Conservation (phyloP, 2,797 vertebrate genomes). For the Characodon lateralis region DNA sequence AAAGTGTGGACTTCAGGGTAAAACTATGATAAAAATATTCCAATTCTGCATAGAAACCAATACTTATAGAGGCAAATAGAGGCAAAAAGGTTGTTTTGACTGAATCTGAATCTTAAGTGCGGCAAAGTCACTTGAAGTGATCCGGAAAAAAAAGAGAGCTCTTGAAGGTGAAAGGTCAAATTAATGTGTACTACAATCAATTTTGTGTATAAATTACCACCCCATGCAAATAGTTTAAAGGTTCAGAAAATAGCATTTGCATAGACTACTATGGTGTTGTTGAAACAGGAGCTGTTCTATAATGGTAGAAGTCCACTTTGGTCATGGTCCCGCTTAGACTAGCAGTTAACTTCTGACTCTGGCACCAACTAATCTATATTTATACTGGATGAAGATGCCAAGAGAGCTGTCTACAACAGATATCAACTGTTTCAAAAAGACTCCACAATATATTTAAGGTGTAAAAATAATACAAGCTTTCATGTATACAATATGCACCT, state of each 20-base stretch:
- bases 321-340: too few species aligned
- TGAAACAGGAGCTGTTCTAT: too few species aligned
- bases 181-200: background rate
- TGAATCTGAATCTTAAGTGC: background rate
- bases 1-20: too few species aligned
- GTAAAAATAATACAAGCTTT: conserved; percentile 43
- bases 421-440: background rate
- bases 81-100: background rate
- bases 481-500: conserved; percentile 43
- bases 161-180: background rate
- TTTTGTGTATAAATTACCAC: background rate
- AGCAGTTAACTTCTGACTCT: too few species aligned
- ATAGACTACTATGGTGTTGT: too few species aligned
- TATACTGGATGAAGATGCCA: background rate
- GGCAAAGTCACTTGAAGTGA: background rate
- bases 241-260: too few species aligned
- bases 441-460: background rate
- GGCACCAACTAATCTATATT: background rate
- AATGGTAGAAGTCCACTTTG: too few species aligned
- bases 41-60: too few species aligned
- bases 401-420: background rate
- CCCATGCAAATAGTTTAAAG: too few species aligned
- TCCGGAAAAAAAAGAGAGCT: background rate
- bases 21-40: too few species aligned
- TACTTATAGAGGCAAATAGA: too few species aligned